A percentile compares a stretch with the other conserved stretches of the same genome.
Conservation (phyloP, 2,797 vertebrate genomes). For the Leuciscus waleckii region DNA sequence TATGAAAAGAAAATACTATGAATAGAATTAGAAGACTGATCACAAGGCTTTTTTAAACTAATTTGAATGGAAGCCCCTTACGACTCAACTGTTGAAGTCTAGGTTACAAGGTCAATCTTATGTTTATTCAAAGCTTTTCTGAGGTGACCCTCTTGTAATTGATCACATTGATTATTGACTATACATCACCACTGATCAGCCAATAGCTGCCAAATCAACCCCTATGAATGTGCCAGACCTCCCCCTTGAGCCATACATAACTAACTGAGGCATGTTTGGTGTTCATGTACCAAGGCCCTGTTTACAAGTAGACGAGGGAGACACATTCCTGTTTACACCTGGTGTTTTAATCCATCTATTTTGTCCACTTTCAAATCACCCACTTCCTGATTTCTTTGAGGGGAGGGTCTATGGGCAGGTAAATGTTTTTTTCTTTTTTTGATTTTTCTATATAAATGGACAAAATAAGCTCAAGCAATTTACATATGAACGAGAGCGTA, state of each 20-base stretch:
- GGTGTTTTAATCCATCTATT: too few relatives aligned
- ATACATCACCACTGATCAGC: slow-evolving; percentile 75
- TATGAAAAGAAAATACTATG: background rate
- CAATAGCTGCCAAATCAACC: slow-evolving; percentile 78
- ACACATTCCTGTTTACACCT: too few relatives aligned
- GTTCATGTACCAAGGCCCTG: too few relatives aligned
- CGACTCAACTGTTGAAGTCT: slow-evolving; percentile 20
- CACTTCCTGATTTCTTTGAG: too few relatives aligned
- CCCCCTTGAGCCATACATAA: slow-evolving; percentile 55
- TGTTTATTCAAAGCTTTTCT: slow-evolving; percentile 80
- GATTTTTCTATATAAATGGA: background rate
- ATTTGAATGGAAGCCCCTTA: background rate
- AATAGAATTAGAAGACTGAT: background rate
- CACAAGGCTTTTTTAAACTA: background rate
- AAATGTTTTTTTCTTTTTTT: too few relatives aligned
- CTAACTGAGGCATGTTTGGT: background rate
- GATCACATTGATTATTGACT: slow-evolving; percentile 81
- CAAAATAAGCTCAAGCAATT: background rate
- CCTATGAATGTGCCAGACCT: slow-evolving; percentile 69
- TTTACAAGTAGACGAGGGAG: too few relatives aligned
- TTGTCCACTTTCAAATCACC: too few relatives aligned
- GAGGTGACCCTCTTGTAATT: slow-evolving; percentile 73
- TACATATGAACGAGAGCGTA: too few relatives aligned
- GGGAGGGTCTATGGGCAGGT: too few relatives aligned
- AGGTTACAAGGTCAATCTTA: slow-evolving; percentile 78